Conservation (phyloP, 2,113 vertebrate species). For the Bubo scandiacus region DNA sequence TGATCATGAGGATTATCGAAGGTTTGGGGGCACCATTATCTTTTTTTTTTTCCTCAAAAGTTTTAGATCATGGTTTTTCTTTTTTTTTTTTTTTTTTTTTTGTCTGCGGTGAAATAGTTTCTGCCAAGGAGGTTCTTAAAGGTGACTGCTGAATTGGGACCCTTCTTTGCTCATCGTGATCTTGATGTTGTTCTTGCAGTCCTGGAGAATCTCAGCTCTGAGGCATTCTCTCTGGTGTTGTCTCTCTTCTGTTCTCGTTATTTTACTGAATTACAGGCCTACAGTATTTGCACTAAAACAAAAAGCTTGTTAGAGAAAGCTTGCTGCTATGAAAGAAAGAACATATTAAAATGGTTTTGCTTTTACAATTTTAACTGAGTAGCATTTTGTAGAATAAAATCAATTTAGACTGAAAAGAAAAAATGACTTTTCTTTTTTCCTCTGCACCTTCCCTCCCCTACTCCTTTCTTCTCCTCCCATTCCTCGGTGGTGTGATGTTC, state of each 20-base stretch:
- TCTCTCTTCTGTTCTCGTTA: slow-evolving; percentile 53
- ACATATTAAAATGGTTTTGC: slow-evolving; percentile 72
- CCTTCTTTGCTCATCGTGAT: neutral
- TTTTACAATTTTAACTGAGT: slow-evolving; percentile 74
- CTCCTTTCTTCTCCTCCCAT: neutral
- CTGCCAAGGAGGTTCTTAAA: slow-evolving; percentile 35
- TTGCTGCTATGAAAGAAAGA: slow-evolving; percentile 80
- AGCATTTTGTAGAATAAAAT: slow-evolving; percentile 83
- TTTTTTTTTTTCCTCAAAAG: neutral
- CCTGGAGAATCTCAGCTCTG: slow-evolving; percentile 44
- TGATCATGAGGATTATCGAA: slow-evolving; percentile 8
- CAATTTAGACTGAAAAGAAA: slow-evolving; percentile 70
- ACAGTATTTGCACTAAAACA: slow-evolving; percentile 81
- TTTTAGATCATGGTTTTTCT: neutral
- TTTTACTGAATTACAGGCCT: slow-evolving; percentile 76
- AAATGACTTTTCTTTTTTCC: slow-evolving; percentile 64
- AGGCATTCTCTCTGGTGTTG: slow-evolving; percentile 56
- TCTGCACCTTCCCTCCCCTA: neutral
- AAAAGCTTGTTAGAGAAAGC: slow-evolving; percentile 79
- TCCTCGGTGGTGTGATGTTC: neutral
- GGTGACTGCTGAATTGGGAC: slow-evolving; percentile 49
- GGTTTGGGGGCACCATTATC: slow-evolving; percentile 55
- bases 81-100: neutral
- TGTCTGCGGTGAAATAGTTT: neutral
- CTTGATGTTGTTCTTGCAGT: slow-evolving; percentile 51